phyloP scores from a whole-genome alignment of 2,797 vertebrate species.

The Serranus cabrilla region DNA sequence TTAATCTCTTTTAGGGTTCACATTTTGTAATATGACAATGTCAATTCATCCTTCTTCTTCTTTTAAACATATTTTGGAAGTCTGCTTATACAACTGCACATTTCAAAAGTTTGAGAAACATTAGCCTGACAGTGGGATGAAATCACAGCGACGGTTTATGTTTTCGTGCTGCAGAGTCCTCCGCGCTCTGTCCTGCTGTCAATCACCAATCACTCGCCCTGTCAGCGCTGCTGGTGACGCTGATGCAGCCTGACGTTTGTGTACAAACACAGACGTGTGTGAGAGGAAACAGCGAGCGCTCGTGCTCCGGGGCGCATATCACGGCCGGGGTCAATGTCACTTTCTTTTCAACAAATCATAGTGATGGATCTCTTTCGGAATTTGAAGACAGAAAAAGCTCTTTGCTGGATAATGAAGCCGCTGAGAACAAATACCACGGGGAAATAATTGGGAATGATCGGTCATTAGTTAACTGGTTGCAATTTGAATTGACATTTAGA shows the following conservation, averaged over 20 bases:
- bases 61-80: neutral
- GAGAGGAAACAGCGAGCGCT: neutral
- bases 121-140: slow-evolving; percentile 20
- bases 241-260: slow-evolving; percentile 48
- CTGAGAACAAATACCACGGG: slow-evolving; percentile 41
- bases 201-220: slow-evolving; percentile 38
- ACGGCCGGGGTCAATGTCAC: slow-evolving; percentile 50
- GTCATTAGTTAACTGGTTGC: slow-evolving; percentile 36
- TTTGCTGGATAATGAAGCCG: slow-evolving; percentile 31
- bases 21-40: no score
- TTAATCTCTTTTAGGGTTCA: no score
- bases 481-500: slow-evolving; percentile 63
- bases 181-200: slow-evolving; percentile 45
- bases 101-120: slow-evolving; percentile 19
- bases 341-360: slow-evolving; percentile 18
- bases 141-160: slow-evolving; percentile 3
- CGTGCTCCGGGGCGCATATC: neutral
- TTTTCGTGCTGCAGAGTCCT: slow-evolving; percentile 18
- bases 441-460: slow-evolving; percentile 46
- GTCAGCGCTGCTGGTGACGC: slow-evolving; percentile 10
- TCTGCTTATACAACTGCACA: slow-evolving; percentile 4
- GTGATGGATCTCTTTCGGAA: slow-evolving; percentile 42
- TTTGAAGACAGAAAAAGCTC: slow-evolving; percentile 28
- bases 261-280: slow-evolving; percentile 51
- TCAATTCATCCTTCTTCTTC: no score